Conservation (phyloP, 2,113 vertebrate genomes). For the Lepus timidus region DNA sequence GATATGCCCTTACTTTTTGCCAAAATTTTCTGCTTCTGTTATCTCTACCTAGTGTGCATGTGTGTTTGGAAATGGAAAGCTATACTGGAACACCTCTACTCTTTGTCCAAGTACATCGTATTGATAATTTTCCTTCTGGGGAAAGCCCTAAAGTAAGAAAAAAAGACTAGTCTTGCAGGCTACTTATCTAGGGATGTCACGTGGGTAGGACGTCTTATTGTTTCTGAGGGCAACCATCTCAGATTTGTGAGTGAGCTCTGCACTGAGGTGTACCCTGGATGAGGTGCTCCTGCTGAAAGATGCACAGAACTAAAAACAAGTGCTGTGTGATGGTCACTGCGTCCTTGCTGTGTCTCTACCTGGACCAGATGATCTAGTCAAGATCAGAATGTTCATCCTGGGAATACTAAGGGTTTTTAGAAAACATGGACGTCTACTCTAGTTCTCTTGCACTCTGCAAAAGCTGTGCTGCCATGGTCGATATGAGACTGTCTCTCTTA, state of each 20-base stretch:
- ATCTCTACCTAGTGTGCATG: no score
- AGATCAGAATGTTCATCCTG: not conserved
- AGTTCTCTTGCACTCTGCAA: no score
- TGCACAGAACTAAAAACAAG: not conserved
- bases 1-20: no score
- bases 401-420: no score
- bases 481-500: not conserved
- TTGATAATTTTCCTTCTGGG: no score
- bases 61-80: no score
- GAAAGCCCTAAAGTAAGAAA: no score
- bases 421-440: not conserved
- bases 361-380: not conserved
- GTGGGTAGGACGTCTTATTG: not conserved
- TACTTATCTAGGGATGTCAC: not conserved
- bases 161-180: not conserved
- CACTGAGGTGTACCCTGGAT: not conserved
- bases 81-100: no score
- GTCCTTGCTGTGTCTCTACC: not conserved
- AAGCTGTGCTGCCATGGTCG: not conserved
- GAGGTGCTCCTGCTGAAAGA: not conserved
- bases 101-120: no score
- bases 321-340: not conserved
- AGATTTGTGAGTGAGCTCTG: not conserved
- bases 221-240: not conserved
- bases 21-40: no score